Conservation (phyloP, 1,140 invertebrate species). For the Paramacrobiotus metropolitanus region DNA sequence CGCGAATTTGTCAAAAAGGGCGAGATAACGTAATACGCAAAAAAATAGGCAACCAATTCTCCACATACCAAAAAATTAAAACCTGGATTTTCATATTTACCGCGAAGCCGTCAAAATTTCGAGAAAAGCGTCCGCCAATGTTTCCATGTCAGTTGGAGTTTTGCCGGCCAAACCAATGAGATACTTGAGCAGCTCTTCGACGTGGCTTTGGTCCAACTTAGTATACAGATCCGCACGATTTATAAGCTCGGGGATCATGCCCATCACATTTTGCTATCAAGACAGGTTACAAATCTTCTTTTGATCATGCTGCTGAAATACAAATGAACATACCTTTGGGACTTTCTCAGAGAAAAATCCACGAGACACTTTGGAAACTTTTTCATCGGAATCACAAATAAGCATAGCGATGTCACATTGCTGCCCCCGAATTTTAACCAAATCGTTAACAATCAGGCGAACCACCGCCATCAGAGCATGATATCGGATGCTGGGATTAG, state of each 20-base stretch:
- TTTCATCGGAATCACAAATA: background rate
- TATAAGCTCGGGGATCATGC: background rate
- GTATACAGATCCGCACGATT: background rate
- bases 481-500: background rate
- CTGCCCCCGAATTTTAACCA: background rate
- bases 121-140: background rate
- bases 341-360: background rate
- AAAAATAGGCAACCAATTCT: background rate
- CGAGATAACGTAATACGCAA: background rate
- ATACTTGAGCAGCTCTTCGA: background rate
- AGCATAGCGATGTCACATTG: background rate
- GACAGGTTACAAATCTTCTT: too few species aligned
- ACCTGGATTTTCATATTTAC: background rate
- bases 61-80: background rate
- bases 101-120: background rate
- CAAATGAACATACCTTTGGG: background rate
- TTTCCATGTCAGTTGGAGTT: background rate
- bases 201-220: background rate
- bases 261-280: background rate
- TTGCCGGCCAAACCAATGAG: background rate
- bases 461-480: background rate
- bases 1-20: background rate
- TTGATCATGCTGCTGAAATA: too few species aligned
- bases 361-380: background rate
- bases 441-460: background rate